A percentile compares a stretch with the other conserved stretches of the same genome.
Conservation (phyloP, 2,888 invertebrate species). For the Athripsodes cinereus region DNA sequence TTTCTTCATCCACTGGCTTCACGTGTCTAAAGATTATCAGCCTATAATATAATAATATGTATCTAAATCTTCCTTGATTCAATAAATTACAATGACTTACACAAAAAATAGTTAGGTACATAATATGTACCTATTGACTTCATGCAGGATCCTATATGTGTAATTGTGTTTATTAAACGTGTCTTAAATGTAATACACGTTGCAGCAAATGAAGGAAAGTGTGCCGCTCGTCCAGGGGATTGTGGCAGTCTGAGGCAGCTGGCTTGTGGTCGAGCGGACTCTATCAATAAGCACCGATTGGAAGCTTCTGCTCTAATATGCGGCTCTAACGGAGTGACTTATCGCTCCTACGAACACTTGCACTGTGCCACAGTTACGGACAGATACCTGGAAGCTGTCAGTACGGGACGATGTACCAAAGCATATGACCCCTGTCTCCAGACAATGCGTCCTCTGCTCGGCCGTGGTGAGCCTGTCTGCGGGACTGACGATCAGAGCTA, state of each 20-base stretch:
- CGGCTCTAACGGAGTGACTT: slow-evolving; percentile 32
- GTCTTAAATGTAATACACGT: not conserved
- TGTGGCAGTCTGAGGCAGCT: slow-evolving; percentile 23
- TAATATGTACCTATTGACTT: too few relatives aligned
- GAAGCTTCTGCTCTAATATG: slow-evolving; percentile 29
- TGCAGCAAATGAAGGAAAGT: slow-evolving; percentile 26
- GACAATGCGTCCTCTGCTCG: slow-evolving; percentile 30
- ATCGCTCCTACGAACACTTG: slow-evolving; percentile 30
- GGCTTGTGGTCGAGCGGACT: slow-evolving; percentile 21
- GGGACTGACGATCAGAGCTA: slow-evolving; percentile 31
- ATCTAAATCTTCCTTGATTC: too few relatives aligned
- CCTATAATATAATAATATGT: too few relatives aligned
- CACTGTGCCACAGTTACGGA: slow-evolving; percentile 30
- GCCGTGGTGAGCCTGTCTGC: slow-evolving; percentile 30
- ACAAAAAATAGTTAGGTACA: too few relatives aligned
- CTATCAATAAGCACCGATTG: slow-evolving; percentile 24
- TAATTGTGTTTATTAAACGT: not conserved
- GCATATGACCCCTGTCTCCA: slow-evolving; percentile 29
- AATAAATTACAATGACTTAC: too few relatives aligned
- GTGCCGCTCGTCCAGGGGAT: slow-evolving; percentile 26
- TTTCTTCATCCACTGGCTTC: too few relatives aligned
- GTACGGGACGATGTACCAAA: slow-evolving; percentile 28
- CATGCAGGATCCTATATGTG: too few relatives aligned
- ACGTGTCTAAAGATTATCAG: too few relatives aligned
- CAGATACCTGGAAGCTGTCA: slow-evolving; percentile 27